Evolutionary conservation across 2,797 vertebrate genomes (phyloP).

Genomic region (Acipenser oxyrinchus): DNA sequence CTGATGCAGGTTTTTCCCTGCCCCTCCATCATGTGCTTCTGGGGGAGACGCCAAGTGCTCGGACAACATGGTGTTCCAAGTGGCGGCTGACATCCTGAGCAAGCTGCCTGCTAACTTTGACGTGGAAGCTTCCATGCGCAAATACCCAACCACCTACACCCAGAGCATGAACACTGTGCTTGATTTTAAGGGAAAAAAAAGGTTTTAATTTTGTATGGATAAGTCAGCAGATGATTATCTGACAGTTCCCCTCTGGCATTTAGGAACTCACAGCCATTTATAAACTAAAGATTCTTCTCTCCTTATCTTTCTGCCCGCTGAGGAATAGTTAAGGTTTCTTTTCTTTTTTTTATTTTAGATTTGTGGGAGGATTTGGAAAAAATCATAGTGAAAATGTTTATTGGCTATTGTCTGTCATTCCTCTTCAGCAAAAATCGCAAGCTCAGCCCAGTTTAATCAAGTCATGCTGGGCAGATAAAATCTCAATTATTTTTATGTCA

Average conservation of each 20-base stretch:
- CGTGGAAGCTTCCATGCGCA: conserved; percentile 64
- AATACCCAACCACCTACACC: conserved; percentile 72
- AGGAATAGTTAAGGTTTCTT: neutral
- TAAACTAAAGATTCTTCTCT: conserved; percentile 9
- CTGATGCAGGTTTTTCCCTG: neutral
- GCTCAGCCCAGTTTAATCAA: conserved; percentile 2
- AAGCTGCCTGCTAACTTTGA: conserved; percentile 76
- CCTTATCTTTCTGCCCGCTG: conserved; percentile 18
- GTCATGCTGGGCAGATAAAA: conserved; percentile 6
- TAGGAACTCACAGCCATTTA: neutral
- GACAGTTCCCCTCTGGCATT: neutral
- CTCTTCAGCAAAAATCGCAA: neutral
- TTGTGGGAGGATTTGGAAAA: neutral
- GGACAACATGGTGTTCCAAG: conserved; percentile 74
- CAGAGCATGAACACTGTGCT: conserved; percentile 89
- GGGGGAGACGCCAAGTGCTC: conserved; percentile 67
- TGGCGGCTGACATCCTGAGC: conserved; percentile 73
- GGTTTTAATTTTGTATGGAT: neutral
- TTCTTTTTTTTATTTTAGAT: neutral
- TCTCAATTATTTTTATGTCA: conserved; percentile 14
- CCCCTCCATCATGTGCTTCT: conserved; percentile 60
- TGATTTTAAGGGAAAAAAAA: conserved; percentile 17
- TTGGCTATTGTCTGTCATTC: conserved; percentile 10
- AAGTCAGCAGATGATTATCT: conserved; percentile 5
- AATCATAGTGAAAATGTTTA: neutral